phyloP scores from a whole-genome alignment of 2,113 vertebrate genomes.

The Benitochromis conjunctus region DNA sequence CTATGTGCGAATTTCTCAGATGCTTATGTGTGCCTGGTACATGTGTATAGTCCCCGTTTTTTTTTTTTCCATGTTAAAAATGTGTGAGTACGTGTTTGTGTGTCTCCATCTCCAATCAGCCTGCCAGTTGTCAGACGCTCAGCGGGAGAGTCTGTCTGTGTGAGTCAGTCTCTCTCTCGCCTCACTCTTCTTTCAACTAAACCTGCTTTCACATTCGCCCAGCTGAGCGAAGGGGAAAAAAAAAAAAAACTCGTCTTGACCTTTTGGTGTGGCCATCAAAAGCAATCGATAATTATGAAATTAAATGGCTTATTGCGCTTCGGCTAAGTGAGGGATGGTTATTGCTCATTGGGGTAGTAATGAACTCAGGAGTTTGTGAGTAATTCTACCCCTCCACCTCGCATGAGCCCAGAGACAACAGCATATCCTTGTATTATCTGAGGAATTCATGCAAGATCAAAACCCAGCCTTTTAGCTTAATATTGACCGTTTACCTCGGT shows the following conservation, averaged over 20 bases:
- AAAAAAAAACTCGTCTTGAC: constrained; percentile 10
- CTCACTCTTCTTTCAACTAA: not conserved
- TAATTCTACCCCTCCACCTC: constrained; percentile 9
- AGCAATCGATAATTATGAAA: constrained; percentile 58
- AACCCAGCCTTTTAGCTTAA: not conserved
- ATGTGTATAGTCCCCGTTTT: not conserved
- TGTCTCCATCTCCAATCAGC: constrained; percentile 10
- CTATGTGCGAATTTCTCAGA: not conserved
- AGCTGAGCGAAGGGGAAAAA: not conserved
- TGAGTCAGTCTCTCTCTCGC: not conserved
- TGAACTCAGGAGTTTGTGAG: constrained; percentile 48
- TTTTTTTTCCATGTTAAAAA: not conserved
- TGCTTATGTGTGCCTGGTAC: not conserved
- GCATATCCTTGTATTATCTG: not conserved
- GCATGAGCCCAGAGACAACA: not conserved
- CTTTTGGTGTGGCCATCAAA: constrained; percentile 34
- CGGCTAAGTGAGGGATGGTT: constrained; percentile 50
- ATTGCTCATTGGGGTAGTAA: constrained; percentile 49
- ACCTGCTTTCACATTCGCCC: not conserved
- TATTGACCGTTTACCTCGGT: not conserved
- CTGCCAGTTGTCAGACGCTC: constrained; percentile 20
- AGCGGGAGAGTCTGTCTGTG: constrained; percentile 19
- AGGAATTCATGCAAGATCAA: not conserved
- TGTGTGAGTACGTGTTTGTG: not conserved
- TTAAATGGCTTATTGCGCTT: constrained; percentile 52